Evolutionary conservation across 2,888 invertebrate genomes (phyloP).

Genomic region (Microctonus brassicae): DNA sequence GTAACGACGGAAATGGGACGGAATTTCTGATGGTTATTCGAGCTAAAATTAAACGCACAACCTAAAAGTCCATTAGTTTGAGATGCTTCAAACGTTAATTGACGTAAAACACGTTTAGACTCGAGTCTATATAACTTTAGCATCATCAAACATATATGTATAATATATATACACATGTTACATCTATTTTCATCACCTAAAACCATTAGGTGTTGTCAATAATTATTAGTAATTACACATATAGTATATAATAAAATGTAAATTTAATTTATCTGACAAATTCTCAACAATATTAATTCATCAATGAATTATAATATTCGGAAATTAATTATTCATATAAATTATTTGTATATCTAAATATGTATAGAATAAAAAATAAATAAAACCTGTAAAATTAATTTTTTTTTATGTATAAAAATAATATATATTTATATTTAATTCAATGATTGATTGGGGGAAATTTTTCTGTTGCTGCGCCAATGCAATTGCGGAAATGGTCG

Average conservation of each 20-base stretch:
- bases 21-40: slow-evolving; percentile 34
- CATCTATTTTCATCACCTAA: not conserved
- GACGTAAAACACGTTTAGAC: slow-evolving; percentile 27
- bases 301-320: too few relatives aligned
- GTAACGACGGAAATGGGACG: slow-evolving; percentile 28
- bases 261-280: slow-evolving; percentile 15
- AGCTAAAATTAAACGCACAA: slow-evolving; percentile 36
- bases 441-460: not conserved
- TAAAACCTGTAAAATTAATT: too few relatives aligned
- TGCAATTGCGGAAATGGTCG: slow-evolving; percentile 38
- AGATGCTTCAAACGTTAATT: slow-evolving; percentile 33
- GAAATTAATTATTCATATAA: too few relatives aligned
- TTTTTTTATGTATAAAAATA: too few relatives aligned
- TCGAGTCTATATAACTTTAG: slow-evolving; percentile 11
- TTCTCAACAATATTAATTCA: too few relatives aligned
- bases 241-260: not conserved
- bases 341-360: too few relatives aligned
- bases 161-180: too few relatives aligned
- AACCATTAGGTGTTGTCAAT: not conserved
- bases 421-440: not conserved
- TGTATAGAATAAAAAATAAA: not conserved
- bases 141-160: not conserved
- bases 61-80: slow-evolving; percentile 34
- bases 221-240: too few relatives aligned
- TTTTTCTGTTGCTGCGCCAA: not conserved